Base-by-base conservation (phyloP, 2,888 invertebrate species). In the Macaria liturata region DNA sequence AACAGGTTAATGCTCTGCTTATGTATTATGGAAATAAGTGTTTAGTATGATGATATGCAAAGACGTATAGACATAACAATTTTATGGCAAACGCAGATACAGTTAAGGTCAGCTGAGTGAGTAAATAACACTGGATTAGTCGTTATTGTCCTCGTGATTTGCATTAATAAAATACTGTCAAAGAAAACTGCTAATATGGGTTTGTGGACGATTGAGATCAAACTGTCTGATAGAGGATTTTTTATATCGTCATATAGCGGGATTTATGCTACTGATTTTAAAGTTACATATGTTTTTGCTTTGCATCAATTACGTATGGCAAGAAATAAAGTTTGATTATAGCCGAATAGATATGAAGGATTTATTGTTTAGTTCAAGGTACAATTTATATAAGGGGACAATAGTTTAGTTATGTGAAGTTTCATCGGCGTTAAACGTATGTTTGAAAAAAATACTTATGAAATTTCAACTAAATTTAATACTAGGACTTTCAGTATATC, bases 1-100 rank as follows among this genome's bases (percentile, higher is more conserved):
- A 32, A 47, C 57, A 67, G 71, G 69, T 75, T 66, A 74, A 65
- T 48, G 70, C 54, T 62, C 68, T 60, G 54, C 50, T 64, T 60
- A 62, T 58, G 55, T 51, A 45, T 58, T 50, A 57, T 54, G 54
- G 45, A 54, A 55, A 55, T 54, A 40, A 20, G 40, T 47, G 44
- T 45, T 51, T 54, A 32, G 40, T 47, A 45, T 45, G 46, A 57
- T 46, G 47, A 47, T 54, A 59, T 52, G 51, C 54, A 57, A 54
- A 49, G 56, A 49, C 46, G 48, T 9, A 43, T 50, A 48, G 31
- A 45, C 37, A 54, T 50, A 43, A 49, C 45, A 55, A 50, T 4
- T 46, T 40, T 54, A 44, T 52, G 42, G 49, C 52, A 54, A 58
- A 49, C 54, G 54, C 32, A 37, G 49, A 42, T 50, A 61, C 62